These are phyloP conservation scores for Mallotus villosus DNA, from an alignment of 2,797 vertebrate genomes.

Conservation along the genomic window DNA sequence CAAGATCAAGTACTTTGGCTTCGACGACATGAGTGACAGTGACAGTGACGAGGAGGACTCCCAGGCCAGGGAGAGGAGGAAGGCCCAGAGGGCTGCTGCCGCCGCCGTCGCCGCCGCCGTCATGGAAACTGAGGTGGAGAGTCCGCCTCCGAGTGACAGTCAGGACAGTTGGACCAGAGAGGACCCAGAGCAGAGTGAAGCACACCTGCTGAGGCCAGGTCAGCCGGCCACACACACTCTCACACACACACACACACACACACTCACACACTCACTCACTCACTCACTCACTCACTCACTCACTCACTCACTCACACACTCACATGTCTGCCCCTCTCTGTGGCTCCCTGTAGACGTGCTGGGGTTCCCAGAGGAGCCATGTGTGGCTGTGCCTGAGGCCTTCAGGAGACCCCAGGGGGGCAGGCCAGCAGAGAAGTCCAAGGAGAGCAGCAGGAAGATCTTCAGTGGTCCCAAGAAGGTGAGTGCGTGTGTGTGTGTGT, in stretches of 20 bases:
- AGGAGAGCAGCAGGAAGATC: slow-evolving; percentile 91
- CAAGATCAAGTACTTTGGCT: slow-evolving; percentile 98
- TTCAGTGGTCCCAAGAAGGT: slow-evolving; percentile 97
- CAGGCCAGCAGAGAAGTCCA: slow-evolving; percentile 87
- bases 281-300: slow-evolving; percentile 7
- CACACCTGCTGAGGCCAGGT: slow-evolving; percentile 28
- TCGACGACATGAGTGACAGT: slow-evolving; percentile 95
- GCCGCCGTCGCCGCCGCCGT: slow-evolving; percentile 47
- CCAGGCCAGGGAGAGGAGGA: slow-evolving; percentile 76
- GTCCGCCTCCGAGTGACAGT: slow-evolving; percentile 69
- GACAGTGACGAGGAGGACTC: slow-evolving; percentile 75
- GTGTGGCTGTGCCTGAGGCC: slow-evolving; percentile 73
- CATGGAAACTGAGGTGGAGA: slow-evolving; percentile 40
- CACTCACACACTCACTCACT: slow-evolving; percentile 8
- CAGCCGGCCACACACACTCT: slow-evolving; percentile 16
- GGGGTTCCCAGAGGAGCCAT: slow-evolving; percentile 80
- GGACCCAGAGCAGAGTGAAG: slow-evolving; percentile 70
- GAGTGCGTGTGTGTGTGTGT: slow-evolving; percentile 25
- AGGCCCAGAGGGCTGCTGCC: slow-evolving; percentile 73
- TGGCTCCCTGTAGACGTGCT: slow-evolving; percentile 72
- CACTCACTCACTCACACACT: slow-evolving; percentile 2
- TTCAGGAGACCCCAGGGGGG: slow-evolving; percentile 77
- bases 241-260: neutral
- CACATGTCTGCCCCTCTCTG: slow-evolving; percentile 3
- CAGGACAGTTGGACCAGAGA: slow-evolving; percentile 71